These are phyloP conservation scores for Oncorhynchus tshawytscha DNA, from an alignment of 2,113 vertebrate genomes.

Conservation along the genomic window DNA sequence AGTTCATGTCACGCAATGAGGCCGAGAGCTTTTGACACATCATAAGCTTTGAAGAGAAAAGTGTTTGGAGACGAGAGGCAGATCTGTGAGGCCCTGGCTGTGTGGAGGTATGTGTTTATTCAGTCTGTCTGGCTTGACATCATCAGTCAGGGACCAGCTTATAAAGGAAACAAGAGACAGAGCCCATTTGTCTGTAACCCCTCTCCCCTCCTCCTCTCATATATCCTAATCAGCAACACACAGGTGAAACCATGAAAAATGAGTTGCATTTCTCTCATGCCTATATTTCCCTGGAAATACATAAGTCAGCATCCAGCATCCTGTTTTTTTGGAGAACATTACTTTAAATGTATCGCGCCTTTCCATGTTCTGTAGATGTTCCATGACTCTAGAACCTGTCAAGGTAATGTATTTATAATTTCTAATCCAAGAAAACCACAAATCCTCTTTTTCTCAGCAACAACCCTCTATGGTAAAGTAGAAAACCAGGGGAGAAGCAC, in stretches of 20 bases:
- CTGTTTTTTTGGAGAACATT: no score
- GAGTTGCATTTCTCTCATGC: neutral
- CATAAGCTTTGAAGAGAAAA: neutral
- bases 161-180: neutral
- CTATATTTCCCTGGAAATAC: neutral
- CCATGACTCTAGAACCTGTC: no score
- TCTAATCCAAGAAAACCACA: no score
- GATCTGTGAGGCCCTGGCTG: neutral
- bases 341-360: no score
- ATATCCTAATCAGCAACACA: slow-evolving; percentile 20
- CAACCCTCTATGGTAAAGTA: no score
- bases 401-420: no score
- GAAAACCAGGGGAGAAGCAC: no score
- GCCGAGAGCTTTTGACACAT: neutral
- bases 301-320: no score
- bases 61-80: slow-evolving; percentile 7
- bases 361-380: no score
- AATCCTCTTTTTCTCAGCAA: no score
- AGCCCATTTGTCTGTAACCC: neutral
- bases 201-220: neutral
- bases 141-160: slow-evolving; percentile 1
- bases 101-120: neutral
- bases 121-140: neutral
- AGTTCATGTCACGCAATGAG: neutral
- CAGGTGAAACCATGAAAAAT: slow-evolving; percentile 5